Conservation (phyloP, 2,797 vertebrate species). For the Malacoctenus gilli region DNA sequence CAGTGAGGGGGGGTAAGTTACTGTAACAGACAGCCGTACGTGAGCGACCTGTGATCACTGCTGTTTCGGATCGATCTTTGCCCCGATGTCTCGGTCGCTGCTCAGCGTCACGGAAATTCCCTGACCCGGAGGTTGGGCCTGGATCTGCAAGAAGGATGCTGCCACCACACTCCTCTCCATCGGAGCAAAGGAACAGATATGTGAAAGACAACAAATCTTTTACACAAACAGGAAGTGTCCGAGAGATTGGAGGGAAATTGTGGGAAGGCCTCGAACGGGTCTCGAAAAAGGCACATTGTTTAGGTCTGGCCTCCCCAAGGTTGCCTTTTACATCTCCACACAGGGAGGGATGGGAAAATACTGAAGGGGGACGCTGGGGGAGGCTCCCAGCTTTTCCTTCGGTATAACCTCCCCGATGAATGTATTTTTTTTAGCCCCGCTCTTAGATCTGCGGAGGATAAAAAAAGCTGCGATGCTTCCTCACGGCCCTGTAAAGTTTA, state of each 20-base stretch:
- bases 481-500: slow-evolving; percentile 34
- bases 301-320: slow-evolving; percentile 65
- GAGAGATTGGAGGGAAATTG: slow-evolving; percentile 50
- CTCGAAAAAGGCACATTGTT: slow-evolving; percentile 66
- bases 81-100: slow-evolving; percentile 24
- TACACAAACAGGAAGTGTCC: slow-evolving; percentile 76
- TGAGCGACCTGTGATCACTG: slow-evolving; percentile 27
- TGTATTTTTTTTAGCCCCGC: slow-evolving; percentile 44
- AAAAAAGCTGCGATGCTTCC: slow-evolving; percentile 36
- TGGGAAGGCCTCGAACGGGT: slow-evolving; percentile 57
- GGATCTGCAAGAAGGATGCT: slow-evolving; percentile 52
- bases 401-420: slow-evolving; percentile 64
- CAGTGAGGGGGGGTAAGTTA: slow-evolving; percentile 1
- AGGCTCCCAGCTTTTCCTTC: slow-evolving; percentile 39
- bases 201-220: slow-evolving; percentile 71
- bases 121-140: slow-evolving; percentile 38
- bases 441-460: slow-evolving; percentile 48
- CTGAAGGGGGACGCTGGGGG: slow-evolving; percentile 35
- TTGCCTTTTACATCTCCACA: slow-evolving; percentile 56
- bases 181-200: slow-evolving; percentile 58
- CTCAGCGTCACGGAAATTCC: slow-evolving; percentile 63
- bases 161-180: slow-evolving; percentile 50
- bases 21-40: slow-evolving; percentile 1
- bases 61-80: slow-evolving; percentile 33
- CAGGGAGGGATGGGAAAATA: slow-evolving; percentile 72